Evolutionary conservation across 2,888 invertebrate genomes (phyloP), one percentile per base, ranked within the genome.

Genomic region (Phalangium opilio): DNA sequence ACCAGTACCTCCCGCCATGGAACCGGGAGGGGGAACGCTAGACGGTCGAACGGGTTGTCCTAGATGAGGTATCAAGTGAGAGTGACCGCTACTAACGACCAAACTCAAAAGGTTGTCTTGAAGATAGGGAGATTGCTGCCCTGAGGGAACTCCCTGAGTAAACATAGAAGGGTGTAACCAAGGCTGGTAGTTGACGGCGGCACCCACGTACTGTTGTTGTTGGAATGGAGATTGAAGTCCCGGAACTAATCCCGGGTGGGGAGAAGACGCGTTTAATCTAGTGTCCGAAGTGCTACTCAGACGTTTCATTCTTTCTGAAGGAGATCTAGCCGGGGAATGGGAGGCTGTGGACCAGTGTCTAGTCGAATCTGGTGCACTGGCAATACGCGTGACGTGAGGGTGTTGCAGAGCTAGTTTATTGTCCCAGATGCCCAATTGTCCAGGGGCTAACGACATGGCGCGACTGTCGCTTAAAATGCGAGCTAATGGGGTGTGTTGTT

Each of bases 311-410:
- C 64, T 41, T 27, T 64, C 59, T 41, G 63, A 61, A 4, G 66
- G 59, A 27, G 27, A 27, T 27, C 27, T 27, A 51, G 64, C 64
- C 4, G 68, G 67, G 5, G 27, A 27, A 27, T 4, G 27, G 27
- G 27, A 27, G 21, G 71, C 68, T 70, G 73, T 73, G 2, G 69
- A 70, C 33, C 72, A 52, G 42, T 52, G 56, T 10, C 49, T 67
- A 55, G 73, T 72, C 5, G 77, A 75, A 58, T 76, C 77, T 1
- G 80, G 80, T 1, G 81, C 81, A 1, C 82, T 82, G 1, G 79
- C 79, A 39, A 81, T 82, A 44, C 83, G 71, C 3, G 78, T 76
- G 11, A 81, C 80, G 55, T 76, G 72, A 58, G 76, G 68, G 57
- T 75, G 75, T 47, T 47, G 44, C 19, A 43, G 12, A 36, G 21